These are phyloP conservation scores for Harpagoxenus sublaevis DNA, from an alignment of 2,888 invertebrate genomes.

Conservation along the genomic window DNA sequence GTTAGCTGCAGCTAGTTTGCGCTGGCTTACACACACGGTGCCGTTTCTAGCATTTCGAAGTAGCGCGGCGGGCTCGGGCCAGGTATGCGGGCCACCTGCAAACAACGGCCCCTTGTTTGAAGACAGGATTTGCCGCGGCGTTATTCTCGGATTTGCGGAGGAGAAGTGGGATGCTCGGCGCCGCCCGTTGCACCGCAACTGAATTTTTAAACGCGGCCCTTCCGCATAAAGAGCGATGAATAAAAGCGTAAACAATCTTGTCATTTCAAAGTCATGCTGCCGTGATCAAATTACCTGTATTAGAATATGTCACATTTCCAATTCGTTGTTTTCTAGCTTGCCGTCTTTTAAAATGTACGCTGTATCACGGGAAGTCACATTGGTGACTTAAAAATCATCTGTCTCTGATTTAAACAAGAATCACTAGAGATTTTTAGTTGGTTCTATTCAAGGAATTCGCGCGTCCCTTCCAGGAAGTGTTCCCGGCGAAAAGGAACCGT, in stretches of 20 bases:
- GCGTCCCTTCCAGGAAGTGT: slow-evolving; percentile 1
- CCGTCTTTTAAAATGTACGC: background rate
- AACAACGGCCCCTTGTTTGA: slow-evolving; percentile 74
- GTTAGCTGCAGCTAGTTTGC: slow-evolving; percentile 63
- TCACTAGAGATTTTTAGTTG: background rate
- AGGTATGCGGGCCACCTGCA: slow-evolving; percentile 71
- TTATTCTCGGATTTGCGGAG: slow-evolving; percentile 72
- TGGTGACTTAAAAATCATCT: background rate
- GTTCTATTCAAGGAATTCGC: background rate
- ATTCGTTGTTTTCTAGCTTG: background rate
- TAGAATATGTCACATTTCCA: background rate
- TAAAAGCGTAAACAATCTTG: slow-evolving; percentile 31
- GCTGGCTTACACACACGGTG: slow-evolving; percentile 66
- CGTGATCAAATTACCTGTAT: background rate
- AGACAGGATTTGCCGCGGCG: slow-evolving; percentile 71
- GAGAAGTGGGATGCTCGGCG: slow-evolving; percentile 61
- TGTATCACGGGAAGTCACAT: background rate
- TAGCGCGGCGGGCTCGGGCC: slow-evolving; percentile 53
- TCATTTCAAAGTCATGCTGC: background rate
- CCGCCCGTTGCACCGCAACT: slow-evolving; percentile 35
- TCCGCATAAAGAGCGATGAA: background rate
- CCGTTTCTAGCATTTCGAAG: slow-evolving; percentile 74
- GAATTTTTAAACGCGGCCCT: slow-evolving; percentile 41
- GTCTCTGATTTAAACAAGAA: background rate
- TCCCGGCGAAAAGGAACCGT: background rate